These are phyloP conservation scores for Caenorhabditis sp. DNA, from an alignment of 2,888 invertebrate species.

Conservation along the genomic window DNA sequence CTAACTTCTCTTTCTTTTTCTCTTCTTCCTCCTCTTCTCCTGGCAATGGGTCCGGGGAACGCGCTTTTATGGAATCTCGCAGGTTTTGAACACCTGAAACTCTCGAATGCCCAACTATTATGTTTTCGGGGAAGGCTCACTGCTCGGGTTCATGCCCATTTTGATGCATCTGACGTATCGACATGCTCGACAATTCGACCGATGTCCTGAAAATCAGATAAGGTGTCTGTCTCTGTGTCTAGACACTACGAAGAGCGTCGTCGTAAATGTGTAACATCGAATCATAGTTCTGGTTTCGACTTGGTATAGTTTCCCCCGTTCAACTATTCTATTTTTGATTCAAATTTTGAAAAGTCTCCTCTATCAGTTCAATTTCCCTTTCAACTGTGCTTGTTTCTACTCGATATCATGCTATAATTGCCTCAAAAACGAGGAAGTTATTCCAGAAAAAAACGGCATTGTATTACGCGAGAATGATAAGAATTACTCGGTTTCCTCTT, in stretches of 20 bases:
- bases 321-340: neutral
- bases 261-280: neutral
- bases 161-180: constrained; percentile 56
- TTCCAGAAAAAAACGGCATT: neutral
- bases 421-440: constrained; percentile 1
- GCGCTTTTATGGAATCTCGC: constrained; percentile 41
- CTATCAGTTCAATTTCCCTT: neutral
- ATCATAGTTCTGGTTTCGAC: neutral
- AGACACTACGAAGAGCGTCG: neutral
- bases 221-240: constrained; percentile 2
- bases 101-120: too few relatives aligned
- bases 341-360: neutral
- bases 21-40: constrained; percentile 41
- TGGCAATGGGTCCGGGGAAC: constrained; percentile 8
- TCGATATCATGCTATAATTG: neutral
- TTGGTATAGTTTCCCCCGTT: neutral
- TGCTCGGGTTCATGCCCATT: constrained; percentile 64
- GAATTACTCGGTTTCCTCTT: neutral
- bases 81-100: constrained; percentile 59
- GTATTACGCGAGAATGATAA: neutral
- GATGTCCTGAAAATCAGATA: constrained; percentile 47
- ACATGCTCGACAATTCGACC: constrained; percentile 62
- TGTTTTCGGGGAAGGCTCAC: constrained; percentile 23
- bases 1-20: constrained; percentile 39
- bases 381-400: neutral